A percentile compares a stretch with the other conserved stretches of the same genome.
phyloP scores from a whole-genome alignment of 1,140 invertebrate species.

The Scaptomyza pallida region DNA sequence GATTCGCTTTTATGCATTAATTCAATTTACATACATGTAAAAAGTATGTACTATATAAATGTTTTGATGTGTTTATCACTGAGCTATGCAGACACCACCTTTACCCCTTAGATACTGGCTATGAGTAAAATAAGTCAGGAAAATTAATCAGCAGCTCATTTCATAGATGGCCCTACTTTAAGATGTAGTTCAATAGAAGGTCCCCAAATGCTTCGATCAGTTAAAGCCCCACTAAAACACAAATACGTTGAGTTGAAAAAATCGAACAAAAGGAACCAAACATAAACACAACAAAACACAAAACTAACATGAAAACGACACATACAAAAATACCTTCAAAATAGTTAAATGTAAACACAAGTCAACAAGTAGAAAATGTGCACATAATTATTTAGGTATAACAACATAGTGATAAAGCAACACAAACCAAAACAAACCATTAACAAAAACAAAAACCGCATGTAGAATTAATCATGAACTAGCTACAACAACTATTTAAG shows the following conservation, averaged over 20 bases:
- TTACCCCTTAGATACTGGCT: background rate
- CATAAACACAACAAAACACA: slow-evolving; percentile 23
- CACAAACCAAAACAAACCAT: background rate
- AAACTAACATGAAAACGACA: slow-evolving; percentile 13
- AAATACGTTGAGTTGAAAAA: slow-evolving; percentile 51
- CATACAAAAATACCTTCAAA: slow-evolving; percentile 43
- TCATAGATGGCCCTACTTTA: slow-evolving; percentile 60
- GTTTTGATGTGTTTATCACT: slow-evolving; percentile 1
- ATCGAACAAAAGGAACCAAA: slow-evolving; percentile 59
- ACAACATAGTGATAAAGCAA: slow-evolving; percentile 43
- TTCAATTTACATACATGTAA: background rate
- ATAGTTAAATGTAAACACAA: slow-evolving; percentile 53
- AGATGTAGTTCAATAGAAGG: slow-evolving; percentile 26
- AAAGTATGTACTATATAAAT: background rate
- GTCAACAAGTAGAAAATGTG: slow-evolving; percentile 65
- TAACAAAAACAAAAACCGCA: slow-evolving; percentile 11
- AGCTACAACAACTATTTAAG: slow-evolving; percentile 44
- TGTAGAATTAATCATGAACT: slow-evolving; percentile 52
- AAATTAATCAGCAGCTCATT: slow-evolving; percentile 44
- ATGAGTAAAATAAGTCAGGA: slow-evolving; percentile 26
- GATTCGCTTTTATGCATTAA: slow-evolving; percentile 4
- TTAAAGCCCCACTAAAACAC: slow-evolving; percentile 39
- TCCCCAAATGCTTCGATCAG: slow-evolving; percentile 60
- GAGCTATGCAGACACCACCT: slow-evolving; percentile 3
- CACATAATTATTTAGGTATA: slow-evolving; percentile 40